Percentiles rank a stretch among this genome's conserved stretches.
Evolutionary conservation across 2,113 vertebrate genomes (phyloP).

Genomic region (Phylloscopus whistleri): DNA sequence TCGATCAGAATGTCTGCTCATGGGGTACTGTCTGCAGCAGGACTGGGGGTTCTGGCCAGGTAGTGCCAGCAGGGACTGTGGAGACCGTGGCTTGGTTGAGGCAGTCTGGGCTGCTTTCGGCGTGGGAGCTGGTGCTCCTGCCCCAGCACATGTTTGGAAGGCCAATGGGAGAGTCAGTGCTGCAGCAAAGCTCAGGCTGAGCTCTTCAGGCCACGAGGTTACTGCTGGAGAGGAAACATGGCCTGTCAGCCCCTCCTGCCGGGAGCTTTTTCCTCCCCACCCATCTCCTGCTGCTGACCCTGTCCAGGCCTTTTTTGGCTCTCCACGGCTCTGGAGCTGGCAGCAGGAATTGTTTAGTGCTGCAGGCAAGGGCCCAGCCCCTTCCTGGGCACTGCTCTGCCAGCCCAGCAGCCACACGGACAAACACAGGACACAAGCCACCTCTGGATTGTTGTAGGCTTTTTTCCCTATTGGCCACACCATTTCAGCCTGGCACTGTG

Average conservation of each 20-base stretch:
- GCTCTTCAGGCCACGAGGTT: neutral
- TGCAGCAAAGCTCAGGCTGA: neutral
- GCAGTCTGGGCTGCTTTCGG: neutral
- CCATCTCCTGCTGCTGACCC: neutral
- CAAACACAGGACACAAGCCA: neutral
- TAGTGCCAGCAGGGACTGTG: neutral
- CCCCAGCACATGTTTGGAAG: neutral
- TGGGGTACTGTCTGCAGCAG: neutral
- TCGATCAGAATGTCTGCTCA: neutral
- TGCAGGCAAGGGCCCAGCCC: neutral
- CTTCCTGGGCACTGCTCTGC: neutral
- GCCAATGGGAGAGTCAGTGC: accelerated
- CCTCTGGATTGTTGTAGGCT: accelerated
- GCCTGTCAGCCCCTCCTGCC: accelerated
- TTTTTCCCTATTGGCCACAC: neutral
- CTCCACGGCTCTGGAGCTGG: neutral
- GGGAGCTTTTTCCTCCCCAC: neutral
- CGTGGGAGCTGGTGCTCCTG: neutral
- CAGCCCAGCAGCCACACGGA: accelerated
- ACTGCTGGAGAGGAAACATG: neutral
- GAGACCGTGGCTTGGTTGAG: accelerated
- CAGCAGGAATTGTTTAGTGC: neutral
- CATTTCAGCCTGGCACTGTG: neutral
- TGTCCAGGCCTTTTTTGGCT: neutral
- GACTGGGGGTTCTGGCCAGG: neutral